Evolutionary conservation across 1,140 invertebrate genomes (phyloP).

Genomic region (Potamilus streckersoni): DNA sequence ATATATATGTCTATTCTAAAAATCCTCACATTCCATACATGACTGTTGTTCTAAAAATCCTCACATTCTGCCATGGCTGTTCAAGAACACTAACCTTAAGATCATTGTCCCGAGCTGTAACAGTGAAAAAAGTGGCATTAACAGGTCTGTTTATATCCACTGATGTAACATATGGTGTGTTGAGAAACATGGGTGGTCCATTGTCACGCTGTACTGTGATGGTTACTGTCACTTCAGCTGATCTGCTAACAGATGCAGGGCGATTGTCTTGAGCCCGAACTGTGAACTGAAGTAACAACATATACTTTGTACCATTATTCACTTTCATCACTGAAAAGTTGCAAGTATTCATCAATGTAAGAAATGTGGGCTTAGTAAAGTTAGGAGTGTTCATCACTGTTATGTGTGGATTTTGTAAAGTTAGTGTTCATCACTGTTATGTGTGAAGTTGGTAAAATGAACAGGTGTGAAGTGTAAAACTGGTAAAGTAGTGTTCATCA

Average conservation of each 20-base stretch:
- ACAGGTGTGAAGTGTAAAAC: too few species aligned
- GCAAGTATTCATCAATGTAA: background rate
- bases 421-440: background rate
- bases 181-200: conserved; percentile 42
- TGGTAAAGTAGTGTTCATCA: background rate
- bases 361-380: background rate
- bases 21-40: too few species aligned
- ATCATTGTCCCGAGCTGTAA: conserved; percentile 38
- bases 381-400: background rate
- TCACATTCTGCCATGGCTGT: too few species aligned
- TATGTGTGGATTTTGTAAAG: background rate
- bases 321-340: background rate
- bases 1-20: too few species aligned
- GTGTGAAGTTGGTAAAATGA: background rate
- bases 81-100: conserved; percentile 21
- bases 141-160: conserved; percentile 40
- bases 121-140: conserved; percentile 31
- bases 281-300: conserved; percentile 27
- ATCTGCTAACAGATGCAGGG: conserved; percentile 5
- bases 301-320: too few species aligned
- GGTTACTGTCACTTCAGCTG: conserved; percentile 20
- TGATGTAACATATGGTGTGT: conserved; percentile 42
- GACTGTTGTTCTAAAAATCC: too few species aligned
- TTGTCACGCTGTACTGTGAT: conserved; percentile 34
- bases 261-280: conserved; percentile 33